Conservation (phyloP, 2,888 invertebrate species). For the Pyrgus malvae region DNA sequence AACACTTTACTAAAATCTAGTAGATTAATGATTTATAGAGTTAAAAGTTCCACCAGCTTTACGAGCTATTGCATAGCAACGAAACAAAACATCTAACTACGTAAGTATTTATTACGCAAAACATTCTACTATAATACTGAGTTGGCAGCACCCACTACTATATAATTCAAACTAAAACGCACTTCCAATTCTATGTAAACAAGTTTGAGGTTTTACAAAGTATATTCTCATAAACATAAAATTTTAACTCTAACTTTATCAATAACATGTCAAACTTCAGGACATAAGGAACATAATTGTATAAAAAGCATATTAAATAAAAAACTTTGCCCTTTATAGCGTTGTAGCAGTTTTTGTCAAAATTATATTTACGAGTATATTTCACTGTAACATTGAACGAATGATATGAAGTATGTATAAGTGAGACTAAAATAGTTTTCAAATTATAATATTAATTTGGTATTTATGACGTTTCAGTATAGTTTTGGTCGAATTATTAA, state of each 20-base stretch:
- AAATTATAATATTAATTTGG: no score
- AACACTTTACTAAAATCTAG: no score
- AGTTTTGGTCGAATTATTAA: no score
- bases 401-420: no score
- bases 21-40: no score
- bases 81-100: constrained; percentile 38
- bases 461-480: no score
- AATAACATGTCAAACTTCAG: constrained; percentile 56
- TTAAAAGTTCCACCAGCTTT: no score
- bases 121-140: constrained; percentile 43
- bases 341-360: constrained; percentile 34
- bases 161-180: constrained; percentile 71
- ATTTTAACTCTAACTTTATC: constrained; percentile 68
- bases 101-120: constrained; percentile 37
- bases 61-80: no score
- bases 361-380: neutral
- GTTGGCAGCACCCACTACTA: constrained; percentile 65
- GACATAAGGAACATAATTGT: constrained; percentile 44
- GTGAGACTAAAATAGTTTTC: no score
- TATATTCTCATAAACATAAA: constrained; percentile 74
- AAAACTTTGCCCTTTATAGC: constrained; percentile 32
- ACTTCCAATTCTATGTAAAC: constrained; percentile 75
- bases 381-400: no score
- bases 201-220: constrained; percentile 64
- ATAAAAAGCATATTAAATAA: constrained; percentile 48